Conservation (phyloP, 2,888 invertebrate genomes). For the Hybos culiciformis region DNA sequence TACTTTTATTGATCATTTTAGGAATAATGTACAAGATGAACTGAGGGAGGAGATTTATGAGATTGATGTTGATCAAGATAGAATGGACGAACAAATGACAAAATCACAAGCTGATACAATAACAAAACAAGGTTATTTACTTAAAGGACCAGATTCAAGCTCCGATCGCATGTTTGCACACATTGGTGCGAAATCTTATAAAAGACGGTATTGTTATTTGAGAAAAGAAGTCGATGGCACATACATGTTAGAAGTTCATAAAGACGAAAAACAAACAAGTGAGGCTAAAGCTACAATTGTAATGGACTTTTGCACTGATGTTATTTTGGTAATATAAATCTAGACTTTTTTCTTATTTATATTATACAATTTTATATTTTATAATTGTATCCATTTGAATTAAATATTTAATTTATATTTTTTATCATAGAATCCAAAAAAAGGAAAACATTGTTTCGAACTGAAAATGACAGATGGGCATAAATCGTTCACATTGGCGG, state of each 20-base stretch:
- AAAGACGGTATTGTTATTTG: constrained; percentile 77
- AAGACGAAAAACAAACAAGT: constrained; percentile 82
- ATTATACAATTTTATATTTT: not conserved
- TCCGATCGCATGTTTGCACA: constrained; percentile 83
- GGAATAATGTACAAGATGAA: constrained; percentile 40
- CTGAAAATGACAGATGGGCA: constrained; percentile 73
- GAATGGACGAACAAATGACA: constrained; percentile 53
- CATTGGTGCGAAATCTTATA: constrained; percentile 85
- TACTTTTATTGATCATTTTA: no score
- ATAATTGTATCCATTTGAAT: not conserved
- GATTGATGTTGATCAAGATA: constrained; percentile 75
- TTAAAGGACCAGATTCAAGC: constrained; percentile 84
- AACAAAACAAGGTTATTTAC: constrained; percentile 78
- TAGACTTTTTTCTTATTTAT: constrained; percentile 11
- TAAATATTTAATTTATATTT: not conserved
- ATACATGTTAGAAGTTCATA: constrained; percentile 80
- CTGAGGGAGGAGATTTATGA: constrained; percentile 79
- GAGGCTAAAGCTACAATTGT: constrained; percentile 86
- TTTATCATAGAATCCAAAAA: constrained; percentile 54
- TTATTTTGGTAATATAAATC: constrained; percentile 49
- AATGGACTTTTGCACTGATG: constrained; percentile 86
- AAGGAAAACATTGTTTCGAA: constrained; percentile 77
- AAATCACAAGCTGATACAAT: constrained; percentile 57
- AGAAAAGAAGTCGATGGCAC: constrained; percentile 83
- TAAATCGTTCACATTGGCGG: constrained; percentile 73